Evolutionary conservation across 1,140 invertebrate genomes (phyloP), one percentile per base, ranked within the genome.

Genomic region (Euschistus heros): DNA sequence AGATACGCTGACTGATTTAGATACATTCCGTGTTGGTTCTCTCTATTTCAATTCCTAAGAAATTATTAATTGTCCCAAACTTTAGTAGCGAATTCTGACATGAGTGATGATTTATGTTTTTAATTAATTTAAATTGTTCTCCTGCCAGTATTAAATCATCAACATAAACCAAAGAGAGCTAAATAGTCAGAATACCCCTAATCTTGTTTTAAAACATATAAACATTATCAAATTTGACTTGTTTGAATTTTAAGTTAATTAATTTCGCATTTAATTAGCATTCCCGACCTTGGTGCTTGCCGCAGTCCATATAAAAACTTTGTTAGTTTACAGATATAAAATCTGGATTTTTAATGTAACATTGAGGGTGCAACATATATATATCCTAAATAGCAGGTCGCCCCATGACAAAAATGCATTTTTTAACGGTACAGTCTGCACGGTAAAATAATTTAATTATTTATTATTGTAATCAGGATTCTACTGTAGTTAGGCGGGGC

Each of bases 321-420:
- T 18, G 67, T 57, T 52, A 13, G 20, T 52, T 13, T 52, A 18
- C n/a, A 52, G 10, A 52, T n/a, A n/a, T 18, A 6, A 52, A 18
- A 18, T 65, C 22, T 37, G 52, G 15, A 22, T 65, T 37, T 8
- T 59, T 59, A 47, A 64, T 20, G 20, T 60, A 47, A 47, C 67
- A 50, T n/a, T n/a, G n/a, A n/a, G n/a, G n/a, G n/a, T n/a, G n/a
- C n/a, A n/a, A n/a, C n/a, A n/a, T n/a, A n/a, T n/a, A n/a, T n/a
- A n/a, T n/a, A n/a, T n/a, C n/a, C n/a, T n/a, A n/a, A n/a, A n/a
- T n/a, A 22, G 65, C 44, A 44, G 70, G 68, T 63, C 66, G 70
- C 18, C 63, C 44, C 66, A 76, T 72, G 66, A 71, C 0, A 78
- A 67, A 68, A 77, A 78, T 0, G 77, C 75, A n/a, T 73, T 76